phyloP scores from a whole-genome alignment of 64 coral and sea anemone species.

The Actinia equina region DNA sequence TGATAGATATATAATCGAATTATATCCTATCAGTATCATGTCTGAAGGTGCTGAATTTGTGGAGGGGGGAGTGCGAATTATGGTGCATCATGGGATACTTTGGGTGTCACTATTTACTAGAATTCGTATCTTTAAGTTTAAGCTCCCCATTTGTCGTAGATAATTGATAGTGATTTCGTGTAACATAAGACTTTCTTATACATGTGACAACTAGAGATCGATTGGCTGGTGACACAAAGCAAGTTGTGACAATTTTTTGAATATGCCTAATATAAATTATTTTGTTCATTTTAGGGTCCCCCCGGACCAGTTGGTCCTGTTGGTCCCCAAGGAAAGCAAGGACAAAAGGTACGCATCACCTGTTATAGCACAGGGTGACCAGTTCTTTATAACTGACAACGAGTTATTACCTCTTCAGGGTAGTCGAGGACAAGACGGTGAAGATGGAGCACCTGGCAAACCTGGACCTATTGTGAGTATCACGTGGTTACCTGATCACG shows the following conservation, averaged over 20 bases:
- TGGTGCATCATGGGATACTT: not conserved
- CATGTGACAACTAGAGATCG: no score
- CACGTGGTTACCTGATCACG: not conserved
- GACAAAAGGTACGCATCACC: slow-evolving; percentile 32
- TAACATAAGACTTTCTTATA: no score
- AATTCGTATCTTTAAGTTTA: no score
- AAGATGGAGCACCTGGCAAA: slow-evolving; percentile 47
- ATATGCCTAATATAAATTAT: not conserved
- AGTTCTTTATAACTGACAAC: not conserved
- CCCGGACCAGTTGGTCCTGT: slow-evolving; percentile 41
- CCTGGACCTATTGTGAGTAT: slow-evolving; percentile 14
- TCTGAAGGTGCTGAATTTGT: no score
- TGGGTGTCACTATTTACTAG: not conserved
- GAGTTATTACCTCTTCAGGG: slow-evolving; percentile 24
- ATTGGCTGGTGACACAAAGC: no score
- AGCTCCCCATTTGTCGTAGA: no score
- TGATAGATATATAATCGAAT: no score
- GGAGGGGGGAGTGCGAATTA: no score
- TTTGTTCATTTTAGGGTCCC: slow-evolving; percentile 29
- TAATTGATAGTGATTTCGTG: not conserved
- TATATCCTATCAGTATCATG: no score
- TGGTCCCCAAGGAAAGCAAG: slow-evolving; percentile 45
- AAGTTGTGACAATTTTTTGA: no score
- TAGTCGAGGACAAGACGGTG: slow-evolving; percentile 41
- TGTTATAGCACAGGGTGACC: not conserved